Base-by-base conservation (phyloP, 1,140 invertebrate species). In the Sycobia sp. region DNA sequence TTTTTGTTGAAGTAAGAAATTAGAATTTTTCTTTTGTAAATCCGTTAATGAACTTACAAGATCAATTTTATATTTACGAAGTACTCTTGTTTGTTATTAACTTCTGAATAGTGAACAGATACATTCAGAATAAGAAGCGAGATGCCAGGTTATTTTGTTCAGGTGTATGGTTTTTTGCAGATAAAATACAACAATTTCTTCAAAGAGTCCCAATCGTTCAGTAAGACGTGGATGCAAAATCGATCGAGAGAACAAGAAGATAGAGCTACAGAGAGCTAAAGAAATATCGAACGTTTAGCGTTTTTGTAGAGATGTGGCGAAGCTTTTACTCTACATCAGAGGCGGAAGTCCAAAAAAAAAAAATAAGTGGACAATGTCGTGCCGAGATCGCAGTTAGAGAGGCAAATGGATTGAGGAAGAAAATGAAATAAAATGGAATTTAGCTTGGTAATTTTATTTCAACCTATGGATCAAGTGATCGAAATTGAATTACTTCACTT, bases 261-360 rank as follows among this genome's bases (percentile, higher is more conserved):
- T n/a, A n/a, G n/a, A n/a, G n/a, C n/a, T n/a, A n/a, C n/a, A n/a
- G n/a, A n/a, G n/a, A n/a, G n/a, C n/a, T n/a, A n/a, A n/a, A n/a
- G n/a, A n/a, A n/a, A n/a, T n/a, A n/a, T n/a, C n/a, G n/a, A n/a
- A n/a, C n/a, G n/a, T n/a, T n/a, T n/a, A n/a, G 14, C 14, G 18
- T 29, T 43, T n/a, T 29, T 29, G 4, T n/a, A 16, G 43, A 7
- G 22, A 11, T 23, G 11, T 25, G 43, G 43, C 22, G 13, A 49
- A 29, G 32, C 16, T 76, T 74, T 74, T 74, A 76, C 70, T 69
- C 67, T 69, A 44, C 67, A 62, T 51, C 62, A 69, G 3, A 25
- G 16, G 29, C 44, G 11, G 16, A 8, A 47, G n/a, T 47, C 23
- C 23, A 4, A 4, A 7, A 10, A 1, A 49, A n/a, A n/a, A n/a